Percentiles rank a stretch among this genome's conserved stretches.
These are phyloP conservation scores for Microctenopoma lineatum DNA, from an alignment of 2,797 vertebrate species.

Conservation along the genomic window DNA sequence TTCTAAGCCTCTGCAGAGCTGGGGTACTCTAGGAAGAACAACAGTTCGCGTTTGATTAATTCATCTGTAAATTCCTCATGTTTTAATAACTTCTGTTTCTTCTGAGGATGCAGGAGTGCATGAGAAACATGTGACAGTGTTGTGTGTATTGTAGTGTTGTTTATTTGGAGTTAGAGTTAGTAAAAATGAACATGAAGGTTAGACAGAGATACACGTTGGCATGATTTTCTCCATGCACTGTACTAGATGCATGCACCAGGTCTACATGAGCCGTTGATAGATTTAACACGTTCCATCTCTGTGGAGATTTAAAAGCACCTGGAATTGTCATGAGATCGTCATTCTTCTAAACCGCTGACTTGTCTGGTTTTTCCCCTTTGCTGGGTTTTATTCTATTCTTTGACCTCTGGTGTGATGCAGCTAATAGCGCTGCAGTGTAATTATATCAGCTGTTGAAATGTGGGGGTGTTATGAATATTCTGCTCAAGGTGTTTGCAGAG, in stretches of 20 bases:
- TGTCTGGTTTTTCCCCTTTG: constrained; percentile 25
- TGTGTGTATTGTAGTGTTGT: neutral
- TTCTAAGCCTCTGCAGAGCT: constrained; percentile 37
- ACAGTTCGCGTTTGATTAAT: constrained; percentile 8
- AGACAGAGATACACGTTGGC: constrained; percentile 26
- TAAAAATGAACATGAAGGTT: neutral
- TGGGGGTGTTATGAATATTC: neutral
- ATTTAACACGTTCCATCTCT: constrained; percentile 59
- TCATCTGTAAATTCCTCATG: constrained; percentile 1
- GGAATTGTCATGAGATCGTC: constrained; percentile 60
- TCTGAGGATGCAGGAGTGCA: neutral
- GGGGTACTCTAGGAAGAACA: constrained; percentile 15
- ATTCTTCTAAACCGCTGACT: constrained; percentile 33
- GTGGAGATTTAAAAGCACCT: constrained; percentile 61
- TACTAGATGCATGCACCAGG: constrained; percentile 17
- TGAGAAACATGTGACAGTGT: neutral
- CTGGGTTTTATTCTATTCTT: constrained; percentile 17
- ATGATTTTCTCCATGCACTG: constrained; percentile 43
- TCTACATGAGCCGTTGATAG: constrained; percentile 47
- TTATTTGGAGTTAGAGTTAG: constrained; percentile 2
- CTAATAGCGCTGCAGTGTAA: too few relatives aligned
- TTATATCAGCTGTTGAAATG: neutral
- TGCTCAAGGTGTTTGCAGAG: neutral
- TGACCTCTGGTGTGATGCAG: constrained; percentile 1
- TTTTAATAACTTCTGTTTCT: neutral